Evolutionary conservation across 2,797 vertebrate species (phyloP).

Genomic region (Selene dorsalis): DNA sequence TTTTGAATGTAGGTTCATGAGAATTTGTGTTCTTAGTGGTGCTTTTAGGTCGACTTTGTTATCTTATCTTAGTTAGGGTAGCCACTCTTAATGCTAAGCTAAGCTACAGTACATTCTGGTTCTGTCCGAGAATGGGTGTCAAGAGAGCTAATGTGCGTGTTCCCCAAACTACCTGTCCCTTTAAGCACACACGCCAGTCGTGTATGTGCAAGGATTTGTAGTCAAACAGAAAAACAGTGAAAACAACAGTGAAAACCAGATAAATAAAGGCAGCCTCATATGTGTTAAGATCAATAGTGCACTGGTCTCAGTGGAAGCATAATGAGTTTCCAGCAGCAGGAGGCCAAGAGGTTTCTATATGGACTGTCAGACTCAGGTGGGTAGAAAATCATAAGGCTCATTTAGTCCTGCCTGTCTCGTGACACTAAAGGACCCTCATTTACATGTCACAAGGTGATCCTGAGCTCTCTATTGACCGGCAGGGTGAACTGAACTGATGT

Average conservation of each 20-base stretch:
- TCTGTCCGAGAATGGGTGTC: too few species aligned
- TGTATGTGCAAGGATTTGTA: not conserved
- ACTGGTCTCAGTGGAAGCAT: slow-evolving; percentile 5
- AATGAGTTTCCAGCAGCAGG: slow-evolving; percentile 39
- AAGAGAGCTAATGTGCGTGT: not conserved
- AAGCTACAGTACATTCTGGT: too few species aligned
- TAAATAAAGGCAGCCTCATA: not conserved
- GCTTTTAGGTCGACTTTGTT: too few species aligned
- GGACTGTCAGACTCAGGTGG: slow-evolving; percentile 30
- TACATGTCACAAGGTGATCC: slow-evolving; percentile 83
- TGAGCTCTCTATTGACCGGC: slow-evolving; percentile 70
- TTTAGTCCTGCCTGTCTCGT: slow-evolving; percentile 54
- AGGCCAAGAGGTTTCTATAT: slow-evolving; percentile 19
- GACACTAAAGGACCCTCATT: slow-evolving; percentile 71
- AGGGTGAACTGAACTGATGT: slow-evolving; percentile 64
- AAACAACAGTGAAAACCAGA: not conserved
- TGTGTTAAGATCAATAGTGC: slow-evolving; percentile 23
- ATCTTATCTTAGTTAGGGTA: too few species aligned
- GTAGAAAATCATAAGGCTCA: slow-evolving; percentile 69
- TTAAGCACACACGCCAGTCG: not conserved
- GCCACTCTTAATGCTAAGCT: too few species aligned
- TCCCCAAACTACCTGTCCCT: not conserved
- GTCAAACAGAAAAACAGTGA: not conserved
- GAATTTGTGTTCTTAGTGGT: too few species aligned
- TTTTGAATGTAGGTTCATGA: too few species aligned